These are phyloP conservation scores for Calvadosia cruxmelitensis DNA, from an alignment of 30 jellyfish, hydroid and myxozoan genomes.

Conservation along the genomic window DNA sequence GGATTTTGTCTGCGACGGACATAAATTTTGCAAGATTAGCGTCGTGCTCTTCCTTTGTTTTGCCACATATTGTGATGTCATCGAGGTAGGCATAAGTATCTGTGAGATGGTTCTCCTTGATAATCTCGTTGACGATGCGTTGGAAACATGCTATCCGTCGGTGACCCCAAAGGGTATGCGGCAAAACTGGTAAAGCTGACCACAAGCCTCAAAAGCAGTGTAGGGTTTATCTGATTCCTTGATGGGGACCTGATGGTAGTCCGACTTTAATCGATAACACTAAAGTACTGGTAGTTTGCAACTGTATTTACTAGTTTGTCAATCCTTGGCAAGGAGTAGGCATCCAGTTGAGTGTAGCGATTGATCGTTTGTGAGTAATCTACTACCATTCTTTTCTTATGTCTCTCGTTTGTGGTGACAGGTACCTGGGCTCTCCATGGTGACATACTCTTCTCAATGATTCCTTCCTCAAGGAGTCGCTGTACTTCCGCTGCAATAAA, in stretches of 20 bases:
- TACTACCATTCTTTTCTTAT: conserved; percentile 21
- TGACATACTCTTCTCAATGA: conserved; percentile 50
- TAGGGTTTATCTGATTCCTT: conserved; percentile 40
- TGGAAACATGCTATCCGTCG: conserved; percentile 32
- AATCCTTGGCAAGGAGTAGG: conserved; percentile 30
- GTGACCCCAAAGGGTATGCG: conserved; percentile 47
- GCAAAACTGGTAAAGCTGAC: conserved; percentile 37
- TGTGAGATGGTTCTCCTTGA: conserved; percentile 5
- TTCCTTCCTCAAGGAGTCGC: conserved; percentile 43
- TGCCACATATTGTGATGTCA: neutral
- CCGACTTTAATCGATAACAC: conserved; percentile 43
- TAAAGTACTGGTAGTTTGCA: conserved; percentile 20
- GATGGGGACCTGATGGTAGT: conserved; percentile 50
- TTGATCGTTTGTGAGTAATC: conserved; percentile 32
- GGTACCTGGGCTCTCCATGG: conserved; percentile 81
- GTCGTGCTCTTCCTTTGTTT: neutral
- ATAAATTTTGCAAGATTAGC: conserved; percentile 22
- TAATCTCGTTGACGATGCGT: conserved; percentile 10
- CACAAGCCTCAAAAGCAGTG: conserved; percentile 63
- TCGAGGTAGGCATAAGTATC: conserved; percentile 28
- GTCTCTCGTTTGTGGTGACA: conserved; percentile 13
- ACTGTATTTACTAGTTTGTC: conserved; percentile 39
- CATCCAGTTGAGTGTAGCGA: conserved; percentile 38
- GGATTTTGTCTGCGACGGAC: conserved; percentile 33
- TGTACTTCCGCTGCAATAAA: conserved; percentile 40